Evolutionary conservation across 2,113 vertebrate genomes (phyloP).

Genomic region (Tetrax tetrax): DNA sequence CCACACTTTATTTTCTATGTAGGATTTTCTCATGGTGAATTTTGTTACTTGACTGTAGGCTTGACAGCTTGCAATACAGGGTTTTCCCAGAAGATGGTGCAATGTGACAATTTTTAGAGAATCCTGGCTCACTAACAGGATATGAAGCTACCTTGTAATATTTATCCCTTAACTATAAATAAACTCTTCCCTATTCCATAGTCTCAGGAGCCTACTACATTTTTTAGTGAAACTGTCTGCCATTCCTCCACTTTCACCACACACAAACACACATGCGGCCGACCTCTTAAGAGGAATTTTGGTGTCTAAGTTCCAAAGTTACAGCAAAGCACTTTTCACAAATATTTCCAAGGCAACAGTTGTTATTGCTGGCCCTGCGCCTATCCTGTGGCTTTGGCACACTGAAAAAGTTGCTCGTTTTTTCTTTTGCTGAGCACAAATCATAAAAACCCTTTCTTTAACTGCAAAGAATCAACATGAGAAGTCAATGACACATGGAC

Average conservation of each 20-base stretch:
- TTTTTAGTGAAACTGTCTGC: not conserved
- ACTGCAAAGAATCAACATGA: not conserved
- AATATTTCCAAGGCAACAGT: not conserved
- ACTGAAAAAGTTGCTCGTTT: not conserved
- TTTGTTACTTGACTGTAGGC: not conserved
- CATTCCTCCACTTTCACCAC: rapidly evolving
- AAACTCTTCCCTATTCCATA: not conserved
- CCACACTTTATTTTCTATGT: rapidly evolving
- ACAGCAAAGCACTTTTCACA: not conserved
- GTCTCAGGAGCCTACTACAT: not conserved
- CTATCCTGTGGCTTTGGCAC: not conserved
- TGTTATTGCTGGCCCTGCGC: rapidly evolving
- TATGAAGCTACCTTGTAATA: not conserved
- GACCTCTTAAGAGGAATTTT: not conserved
- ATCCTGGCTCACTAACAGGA: not conserved
- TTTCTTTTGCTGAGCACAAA: not conserved
- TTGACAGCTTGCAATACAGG: not conserved
- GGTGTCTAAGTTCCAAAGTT: not conserved
- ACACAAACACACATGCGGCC: rapidly evolving
- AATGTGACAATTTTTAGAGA: slow-evolving; percentile 14
- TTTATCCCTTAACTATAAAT: not conserved
- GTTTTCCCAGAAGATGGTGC: slow-evolving; percentile 67
- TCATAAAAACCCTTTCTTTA: rapidly evolving
- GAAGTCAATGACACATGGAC: not conserved
- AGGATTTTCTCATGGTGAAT: not conserved